These are phyloP conservation scores for Gryllus longicercus DNA, from an alignment of 2,888 invertebrate species.

Conservation along the genomic window DNA sequence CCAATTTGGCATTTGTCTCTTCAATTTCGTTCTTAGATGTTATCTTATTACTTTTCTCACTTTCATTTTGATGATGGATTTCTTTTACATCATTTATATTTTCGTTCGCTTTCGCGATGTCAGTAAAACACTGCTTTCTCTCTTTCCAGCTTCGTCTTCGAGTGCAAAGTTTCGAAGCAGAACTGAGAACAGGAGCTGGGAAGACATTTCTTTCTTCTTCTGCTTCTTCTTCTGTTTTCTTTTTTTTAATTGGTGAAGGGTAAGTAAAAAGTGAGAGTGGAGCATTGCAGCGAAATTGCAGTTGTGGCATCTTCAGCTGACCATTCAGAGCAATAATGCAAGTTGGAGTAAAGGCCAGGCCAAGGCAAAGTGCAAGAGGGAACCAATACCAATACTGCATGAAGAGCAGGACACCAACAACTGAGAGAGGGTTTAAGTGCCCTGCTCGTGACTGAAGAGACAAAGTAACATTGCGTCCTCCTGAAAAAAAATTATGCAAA, in stretches of 20 bases:
- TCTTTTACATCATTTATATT: conserved; percentile 51
- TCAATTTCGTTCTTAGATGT: conserved; percentile 43
- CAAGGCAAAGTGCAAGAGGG: conserved; percentile 57
- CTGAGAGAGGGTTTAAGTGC: conserved; percentile 55
- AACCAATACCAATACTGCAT: conserved; percentile 65
- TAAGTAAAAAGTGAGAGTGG: conserved; percentile 60
- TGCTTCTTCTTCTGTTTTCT: conserved; percentile 52
- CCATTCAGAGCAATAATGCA: conserved; percentile 55
- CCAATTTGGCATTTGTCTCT: conserved; percentile 44
- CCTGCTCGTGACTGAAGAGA: conserved; percentile 57
- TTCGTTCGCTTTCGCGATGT: conserved; percentile 49
- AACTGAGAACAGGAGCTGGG: too few species aligned
- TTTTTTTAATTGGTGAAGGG: conserved; percentile 57
- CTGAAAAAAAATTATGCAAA: background rate
- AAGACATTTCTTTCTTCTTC: too few species aligned
- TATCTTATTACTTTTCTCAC: conserved; percentile 34
- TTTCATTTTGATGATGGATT: conserved; percentile 40
- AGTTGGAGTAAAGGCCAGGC: conserved; percentile 58
- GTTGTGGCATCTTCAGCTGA: conserved; percentile 46
- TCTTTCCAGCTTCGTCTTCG: too few species aligned
- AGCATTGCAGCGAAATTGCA: conserved; percentile 55
- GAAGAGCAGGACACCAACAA: conserved; percentile 60
- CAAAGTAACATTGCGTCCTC: conserved; percentile 57
- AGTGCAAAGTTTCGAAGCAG: too few species aligned
- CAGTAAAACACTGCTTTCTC: conserved; percentile 45